phyloP scores from a whole-genome alignment of 2,888 invertebrate genomes.

The Drosophila yooni region DNA sequence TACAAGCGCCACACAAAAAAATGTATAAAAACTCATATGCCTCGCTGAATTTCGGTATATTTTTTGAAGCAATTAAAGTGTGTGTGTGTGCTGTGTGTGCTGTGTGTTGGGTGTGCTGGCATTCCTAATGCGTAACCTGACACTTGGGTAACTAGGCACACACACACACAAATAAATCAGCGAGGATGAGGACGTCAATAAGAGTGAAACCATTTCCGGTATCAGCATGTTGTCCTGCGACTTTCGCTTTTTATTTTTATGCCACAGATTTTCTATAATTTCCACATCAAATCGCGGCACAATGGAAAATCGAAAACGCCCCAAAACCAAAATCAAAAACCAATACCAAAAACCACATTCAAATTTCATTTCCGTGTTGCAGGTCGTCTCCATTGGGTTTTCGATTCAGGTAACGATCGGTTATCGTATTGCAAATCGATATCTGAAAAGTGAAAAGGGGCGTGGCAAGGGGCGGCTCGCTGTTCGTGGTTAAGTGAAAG shows the following conservation, averaged over 20 bases:
- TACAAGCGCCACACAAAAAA: constrained; percentile 47
- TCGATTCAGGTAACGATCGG: constrained; percentile 61
- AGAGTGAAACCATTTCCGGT: constrained; percentile 81
- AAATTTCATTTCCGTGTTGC: constrained; percentile 69
- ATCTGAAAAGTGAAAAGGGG: constrained; percentile 45
- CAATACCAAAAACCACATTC: constrained; percentile 51
- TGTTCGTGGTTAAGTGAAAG: constrained; percentile 43
- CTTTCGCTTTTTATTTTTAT: constrained; percentile 66
- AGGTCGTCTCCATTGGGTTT: constrained; percentile 39
- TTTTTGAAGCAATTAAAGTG: constrained; percentile 58
- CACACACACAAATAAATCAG: constrained; percentile 63
- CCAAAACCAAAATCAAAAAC: constrained; percentile 3
- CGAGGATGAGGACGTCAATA: constrained; percentile 53
- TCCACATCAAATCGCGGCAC: constrained; percentile 67
- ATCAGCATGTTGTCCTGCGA: constrained; percentile 73
- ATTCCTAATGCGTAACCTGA: constrained; percentile 71
- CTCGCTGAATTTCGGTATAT: constrained; percentile 59
- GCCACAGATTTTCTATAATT: constrained; percentile 67
- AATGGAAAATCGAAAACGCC: constrained; percentile 63
- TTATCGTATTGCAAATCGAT: constrained; percentile 74
- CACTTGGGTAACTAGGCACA: constrained; percentile 78
- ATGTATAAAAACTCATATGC: constrained; percentile 60
- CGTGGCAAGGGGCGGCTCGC: constrained; percentile 31
- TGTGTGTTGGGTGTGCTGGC: constrained; percentile 44
- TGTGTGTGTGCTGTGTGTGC: constrained; percentile 22